Evolutionary conservation across 2,888 invertebrate species (phyloP).

Genomic region (Erynnis tages): DNA sequence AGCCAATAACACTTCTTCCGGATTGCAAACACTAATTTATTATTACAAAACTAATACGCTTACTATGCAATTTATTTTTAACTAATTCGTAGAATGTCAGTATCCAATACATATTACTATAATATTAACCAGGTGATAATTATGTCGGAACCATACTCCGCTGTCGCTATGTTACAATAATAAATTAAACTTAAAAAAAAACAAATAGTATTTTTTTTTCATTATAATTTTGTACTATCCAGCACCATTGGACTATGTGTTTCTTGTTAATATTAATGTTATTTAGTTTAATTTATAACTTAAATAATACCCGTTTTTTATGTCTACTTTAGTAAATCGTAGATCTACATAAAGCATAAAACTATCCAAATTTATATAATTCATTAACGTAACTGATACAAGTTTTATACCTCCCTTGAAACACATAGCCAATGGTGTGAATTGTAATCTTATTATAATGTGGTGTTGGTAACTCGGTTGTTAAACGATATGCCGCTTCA

Average conservation of each 20-base stretch:
- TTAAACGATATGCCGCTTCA: too few species aligned
- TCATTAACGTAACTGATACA: neutral
- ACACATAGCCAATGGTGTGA: neutral
- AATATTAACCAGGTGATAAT: neutral
- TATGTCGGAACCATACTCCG: conserved; percentile 17
- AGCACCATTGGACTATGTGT: neutral
- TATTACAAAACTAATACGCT: too few species aligned
- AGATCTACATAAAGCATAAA: too few species aligned
- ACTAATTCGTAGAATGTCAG: conserved; percentile 3
- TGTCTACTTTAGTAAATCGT: too few species aligned
- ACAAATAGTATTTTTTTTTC: conserved; percentile 4
- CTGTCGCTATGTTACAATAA: conserved; percentile 15
- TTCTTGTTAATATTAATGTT: too few species aligned
- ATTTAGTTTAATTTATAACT: too few species aligned
- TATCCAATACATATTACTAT: neutral
- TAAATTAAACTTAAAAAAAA: conserved; percentile 26
- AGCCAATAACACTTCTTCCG: too few species aligned
- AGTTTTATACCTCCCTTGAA: neutral
- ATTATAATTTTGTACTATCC: neutral
- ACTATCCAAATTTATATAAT: neutral
- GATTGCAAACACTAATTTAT: too few species aligned
- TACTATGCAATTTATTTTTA: too few species aligned
- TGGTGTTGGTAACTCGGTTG: conserved; percentile 17
- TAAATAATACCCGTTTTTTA: too few species aligned
- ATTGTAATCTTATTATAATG: conserved; percentile 3